phyloP scores from a whole-genome alignment of 2,888 invertebrate genomes.

The Sympetrum striolatum region DNA sequence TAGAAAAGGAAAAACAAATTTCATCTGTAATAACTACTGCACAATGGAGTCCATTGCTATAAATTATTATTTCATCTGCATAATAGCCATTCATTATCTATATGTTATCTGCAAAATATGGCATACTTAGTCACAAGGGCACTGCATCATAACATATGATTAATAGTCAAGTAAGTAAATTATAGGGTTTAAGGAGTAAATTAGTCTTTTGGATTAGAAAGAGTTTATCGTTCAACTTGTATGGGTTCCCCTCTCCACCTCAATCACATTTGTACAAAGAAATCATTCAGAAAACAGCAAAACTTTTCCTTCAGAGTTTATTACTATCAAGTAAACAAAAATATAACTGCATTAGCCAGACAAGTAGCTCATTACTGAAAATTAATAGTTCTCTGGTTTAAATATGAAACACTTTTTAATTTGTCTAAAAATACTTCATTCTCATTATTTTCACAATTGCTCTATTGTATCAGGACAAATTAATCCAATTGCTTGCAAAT shows the following conservation, averaged over 20 bases:
- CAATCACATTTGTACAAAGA: background rate
- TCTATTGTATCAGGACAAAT: slow-evolving; percentile 33
- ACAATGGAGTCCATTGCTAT: no score
- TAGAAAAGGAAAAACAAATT: no score
- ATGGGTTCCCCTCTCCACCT: background rate
- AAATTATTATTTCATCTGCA: no score
- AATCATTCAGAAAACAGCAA: background rate
- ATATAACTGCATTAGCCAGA: slow-evolving; percentile 39
- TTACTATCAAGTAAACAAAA: slow-evolving; percentile 40
- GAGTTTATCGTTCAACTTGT: no score
- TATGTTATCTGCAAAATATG: no score
- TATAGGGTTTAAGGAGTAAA: no score
- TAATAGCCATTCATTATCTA: no score
- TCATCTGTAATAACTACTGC: no score
- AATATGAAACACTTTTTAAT: slow-evolving; percentile 41
- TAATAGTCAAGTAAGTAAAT: no score
- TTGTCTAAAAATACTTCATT: slow-evolving; percentile 42
- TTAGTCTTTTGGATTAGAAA: no score
- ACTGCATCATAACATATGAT: no score
- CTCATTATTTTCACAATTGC: slow-evolving; percentile 20
- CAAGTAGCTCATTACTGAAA: slow-evolving; percentile 37
- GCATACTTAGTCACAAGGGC: no score
- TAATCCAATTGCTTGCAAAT: slow-evolving; percentile 22
- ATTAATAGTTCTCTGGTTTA: slow-evolving; percentile 32
- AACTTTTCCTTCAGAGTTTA: slow-evolving; percentile 17